Base-by-base conservation (phyloP, 2,797 vertebrate species). In the Pipistrellus pygmaeus region DNA sequence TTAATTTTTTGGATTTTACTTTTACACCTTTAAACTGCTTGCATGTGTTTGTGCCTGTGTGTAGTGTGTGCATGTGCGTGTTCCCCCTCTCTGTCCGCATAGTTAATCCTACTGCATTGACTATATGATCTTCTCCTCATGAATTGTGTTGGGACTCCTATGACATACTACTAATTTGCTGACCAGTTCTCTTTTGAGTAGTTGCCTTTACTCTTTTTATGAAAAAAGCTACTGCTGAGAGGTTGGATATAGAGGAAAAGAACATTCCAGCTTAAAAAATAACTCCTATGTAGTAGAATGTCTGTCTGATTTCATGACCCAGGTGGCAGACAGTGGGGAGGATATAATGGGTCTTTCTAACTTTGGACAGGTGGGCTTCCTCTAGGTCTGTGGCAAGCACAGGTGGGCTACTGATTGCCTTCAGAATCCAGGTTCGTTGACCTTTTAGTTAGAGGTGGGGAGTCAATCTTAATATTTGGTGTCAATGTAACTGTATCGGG, bases 341-440 rank as follows among this genome's bases (percentile, higher is more conserved):
- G 51, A 73, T 85, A 82, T 94, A 88, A 94, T 69, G 75, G 90
- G 53, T 48, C 41, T 93, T 82, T 96, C 87, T 91, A 71, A 68
- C 78, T 91, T 82, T 51, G 75, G 81, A 81, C 88, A 96, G 85
- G 73, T 88, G 95, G 82, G 69, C 66, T 96, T 91, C 71, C 77
- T 75, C 87, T 32, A 91, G 44, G 55, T 64, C 68, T 89, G 38
- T 91, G 88, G 94, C 62, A 96, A 66, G 64, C 85, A 83, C 93
- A 96, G 95, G 88, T 95, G 95, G 92, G 69, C 76, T 60, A 80
- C 75, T 97, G 94, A 96, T 85, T 97, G 92, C 85, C 86, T 96
- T 88, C 92, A 95, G 95, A 85, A 69, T 89, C 38, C 85, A 95
- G 57, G 64, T 60, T 85, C 78, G 27, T 78, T 95, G 88, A 90